Conservation (phyloP, 92 coral and sea anemone genomes). For the Nematostella vectensis region DNA sequence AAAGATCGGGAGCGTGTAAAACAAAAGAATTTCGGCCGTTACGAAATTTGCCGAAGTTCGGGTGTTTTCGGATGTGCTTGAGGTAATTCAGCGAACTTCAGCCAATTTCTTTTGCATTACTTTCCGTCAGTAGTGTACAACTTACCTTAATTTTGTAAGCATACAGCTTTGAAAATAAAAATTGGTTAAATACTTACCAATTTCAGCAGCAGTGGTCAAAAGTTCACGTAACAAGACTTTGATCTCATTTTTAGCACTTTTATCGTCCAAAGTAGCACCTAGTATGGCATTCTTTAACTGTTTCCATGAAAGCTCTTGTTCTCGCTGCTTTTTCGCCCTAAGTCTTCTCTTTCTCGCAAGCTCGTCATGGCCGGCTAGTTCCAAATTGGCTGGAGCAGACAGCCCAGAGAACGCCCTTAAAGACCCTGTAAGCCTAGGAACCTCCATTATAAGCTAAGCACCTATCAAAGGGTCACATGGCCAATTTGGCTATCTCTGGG, state of each 20-base stretch:
- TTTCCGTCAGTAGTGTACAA: too few relatives aligned
- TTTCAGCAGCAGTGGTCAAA: conserved; percentile 60
- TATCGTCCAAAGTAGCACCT: conserved; percentile 48
- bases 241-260: conserved; percentile 60
- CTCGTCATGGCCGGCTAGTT: conserved; percentile 12
- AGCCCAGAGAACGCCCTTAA: conserved; percentile 95
- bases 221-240: conserved; percentile 71
- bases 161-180: too few relatives aligned
- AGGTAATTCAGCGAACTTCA: too few relatives aligned
- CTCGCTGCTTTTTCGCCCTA: conserved; percentile 54
- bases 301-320: conserved; percentile 62
- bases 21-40: too few relatives aligned
- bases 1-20: too few relatives aligned
- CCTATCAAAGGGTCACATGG: too few relatives aligned
- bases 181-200: conserved; percentile 54
- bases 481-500: too few relatives aligned
- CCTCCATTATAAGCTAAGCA: conserved; percentile 57
- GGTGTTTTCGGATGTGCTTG: too few relatives aligned
- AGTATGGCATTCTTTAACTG: conserved; percentile 60
- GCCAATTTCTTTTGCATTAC: too few relatives aligned
- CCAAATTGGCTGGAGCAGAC: conserved; percentile 36
- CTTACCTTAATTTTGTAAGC: too few relatives aligned
- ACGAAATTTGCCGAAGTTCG: too few relatives aligned
- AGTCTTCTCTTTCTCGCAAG: conserved; percentile 66
- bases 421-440: conserved; percentile 93